Percentiles rank a stretch among this genome's conserved stretches.
Evolutionary conservation across 1,140 invertebrate species (phyloP).

Genomic region (Ridgeia piscesae): DNA sequence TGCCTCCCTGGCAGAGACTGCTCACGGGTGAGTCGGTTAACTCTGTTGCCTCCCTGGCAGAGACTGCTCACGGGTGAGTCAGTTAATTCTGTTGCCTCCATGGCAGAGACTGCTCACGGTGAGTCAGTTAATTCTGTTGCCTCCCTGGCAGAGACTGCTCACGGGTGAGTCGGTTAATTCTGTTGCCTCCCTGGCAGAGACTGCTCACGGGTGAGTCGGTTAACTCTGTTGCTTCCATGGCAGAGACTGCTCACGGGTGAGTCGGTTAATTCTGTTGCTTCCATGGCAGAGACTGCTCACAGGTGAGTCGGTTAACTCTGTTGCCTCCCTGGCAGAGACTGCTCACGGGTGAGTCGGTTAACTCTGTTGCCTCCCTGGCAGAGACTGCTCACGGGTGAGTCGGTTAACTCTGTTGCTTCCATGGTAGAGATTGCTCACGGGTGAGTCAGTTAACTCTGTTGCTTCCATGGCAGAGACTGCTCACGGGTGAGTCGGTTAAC

Average conservation of each 20-base stretch:
- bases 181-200: slow-evolving; percentile 84
- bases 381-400: slow-evolving; percentile 72
- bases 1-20: slow-evolving; percentile 81
- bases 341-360: too few species aligned
- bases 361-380: slow-evolving; percentile 75
- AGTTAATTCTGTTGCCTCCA: slow-evolving; percentile 14
- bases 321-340: too few species aligned
- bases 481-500: slow-evolving; percentile 51
- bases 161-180: too few species aligned
- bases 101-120: slow-evolving; percentile 58
- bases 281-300: slow-evolving; percentile 59
- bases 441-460: too few species aligned
- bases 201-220: slow-evolving; percentile 63
- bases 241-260: too few species aligned
- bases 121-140: background rate
- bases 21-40: slow-evolving; percentile 58
- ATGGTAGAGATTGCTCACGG: too few species aligned
- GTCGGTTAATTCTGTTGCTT: too few species aligned
- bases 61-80: too few species aligned
- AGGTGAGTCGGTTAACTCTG: background rate
- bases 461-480: slow-evolving; percentile 46
- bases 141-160: too few species aligned
- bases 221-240: background rate
- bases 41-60: too few species aligned
- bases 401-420: background rate